Evolutionary conservation across 2,888 invertebrate genomes (phyloP), one percentile per base, ranked within the genome.

Genomic region (Aquatica leii): DNA sequence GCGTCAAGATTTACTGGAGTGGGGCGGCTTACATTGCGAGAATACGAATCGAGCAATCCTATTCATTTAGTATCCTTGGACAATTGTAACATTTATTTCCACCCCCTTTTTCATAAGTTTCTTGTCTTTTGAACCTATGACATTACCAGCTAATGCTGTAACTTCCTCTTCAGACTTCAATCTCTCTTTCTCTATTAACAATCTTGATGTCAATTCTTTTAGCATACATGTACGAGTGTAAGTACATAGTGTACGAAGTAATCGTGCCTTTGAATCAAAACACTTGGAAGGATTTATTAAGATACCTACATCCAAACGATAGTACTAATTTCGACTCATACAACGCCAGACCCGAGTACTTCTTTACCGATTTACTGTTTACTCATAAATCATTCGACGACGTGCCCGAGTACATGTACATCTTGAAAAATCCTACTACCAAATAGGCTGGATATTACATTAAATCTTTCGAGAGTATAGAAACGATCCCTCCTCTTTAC

Each of bases 391-490:
- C 87, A 85, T 90, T 91, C 82, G 88, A 89, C 73, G 89, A 89
- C 74, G 88, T 90, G 72, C 94, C 94, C 62, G 88, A 67, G 50
- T 94, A 95, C 80, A 89, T 95, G 91, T 95, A 96, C 82, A 95
- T 96, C 95, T 80, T 95, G 78, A 94, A 94, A 59, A 91, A 94
- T 70, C 90, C 90, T 78, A 95, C 95, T 83, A 95, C 93, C 83
- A 95, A 95, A 6, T 94, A 94, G 81, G 95, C 95, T 4, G 94
- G 94, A 73, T 93, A 94, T 82, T 95, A 95, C 82, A 92, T 95
- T 69, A 96, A 96, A 82, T 95, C 95, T 81, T 96, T 96, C 85
- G 95, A 95, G 82, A 93, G 95, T 83, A 93, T 95, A 31, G 93
- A 93, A 75, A 89, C 92, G 74, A 95, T 95, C 54, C 86, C 95